phyloP scores from a whole-genome alignment of 2,888 invertebrate genomes.

The Cheilosia pagana region DNA sequence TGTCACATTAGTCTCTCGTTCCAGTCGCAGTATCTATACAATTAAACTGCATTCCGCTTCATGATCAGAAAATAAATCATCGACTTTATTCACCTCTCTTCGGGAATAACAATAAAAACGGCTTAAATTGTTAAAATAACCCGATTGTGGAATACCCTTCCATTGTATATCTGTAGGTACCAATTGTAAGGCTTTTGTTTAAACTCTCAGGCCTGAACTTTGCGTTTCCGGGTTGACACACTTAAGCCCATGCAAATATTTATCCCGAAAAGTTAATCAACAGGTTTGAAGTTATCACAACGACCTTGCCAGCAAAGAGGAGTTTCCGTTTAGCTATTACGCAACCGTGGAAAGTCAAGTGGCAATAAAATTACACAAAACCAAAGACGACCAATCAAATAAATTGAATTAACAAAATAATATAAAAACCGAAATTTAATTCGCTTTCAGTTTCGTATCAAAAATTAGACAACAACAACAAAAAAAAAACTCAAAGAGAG shows the following conservation, averaged over 20 bases:
- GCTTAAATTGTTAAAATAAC: background rate
- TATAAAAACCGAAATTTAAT: conserved; percentile 22
- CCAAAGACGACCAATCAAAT: background rate
- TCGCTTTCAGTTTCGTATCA: conserved; percentile 55
- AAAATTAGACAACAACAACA: conserved; percentile 39
- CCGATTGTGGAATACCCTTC: background rate
- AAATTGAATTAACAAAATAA: conserved; percentile 16
- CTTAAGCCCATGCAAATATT: conserved; percentile 14
- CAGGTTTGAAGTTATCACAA: conserved; percentile 9
- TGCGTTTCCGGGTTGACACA: conserved; percentile 36
- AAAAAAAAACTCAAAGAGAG: background rate
- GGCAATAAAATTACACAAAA: conserved; percentile 18
- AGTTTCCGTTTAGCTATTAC: conserved; percentile 22
- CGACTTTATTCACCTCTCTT: conserved; percentile 8
- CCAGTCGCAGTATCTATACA: background rate
- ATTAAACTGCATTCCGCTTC: background rate
- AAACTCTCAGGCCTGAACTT: background rate
- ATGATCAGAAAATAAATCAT: conserved; percentile 2
- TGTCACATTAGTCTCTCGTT: conserved; percentile 2
- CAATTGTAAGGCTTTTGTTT: conserved; percentile 1
- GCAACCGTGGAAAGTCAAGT: conserved; percentile 23
- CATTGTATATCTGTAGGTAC: background rate
- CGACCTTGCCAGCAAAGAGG: conserved; percentile 34
- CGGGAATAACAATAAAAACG: background rate
- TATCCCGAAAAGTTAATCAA: conserved; percentile 2